phyloP scores from a whole-genome alignment of 1,140 invertebrate genomes.

The Ooceraea biroi region DNA sequence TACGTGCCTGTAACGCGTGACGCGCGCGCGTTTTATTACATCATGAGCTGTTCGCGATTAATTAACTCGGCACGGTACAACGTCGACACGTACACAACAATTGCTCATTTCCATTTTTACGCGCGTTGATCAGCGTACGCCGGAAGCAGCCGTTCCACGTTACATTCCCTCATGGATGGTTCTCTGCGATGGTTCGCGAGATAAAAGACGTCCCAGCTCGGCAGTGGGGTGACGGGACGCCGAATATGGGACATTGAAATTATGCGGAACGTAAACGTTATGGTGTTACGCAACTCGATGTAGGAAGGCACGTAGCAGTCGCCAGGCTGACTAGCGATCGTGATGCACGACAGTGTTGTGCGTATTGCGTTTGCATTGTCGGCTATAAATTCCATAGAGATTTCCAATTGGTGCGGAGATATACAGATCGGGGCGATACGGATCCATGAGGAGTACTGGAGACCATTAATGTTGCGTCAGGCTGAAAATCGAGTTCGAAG shows the following conservation, averaged over 20 bases:
- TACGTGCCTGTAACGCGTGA: background rate
- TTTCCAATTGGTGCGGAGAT: conserved; percentile 39
- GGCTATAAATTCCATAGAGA: conserved; percentile 40
- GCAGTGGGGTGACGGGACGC: conserved; percentile 7
- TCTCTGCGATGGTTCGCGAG: background rate
- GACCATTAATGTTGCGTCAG: conserved; percentile 21
- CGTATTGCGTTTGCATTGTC: conserved; percentile 27
- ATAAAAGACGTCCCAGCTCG: conserved; percentile 30
- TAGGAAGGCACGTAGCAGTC: conserved; percentile 61
- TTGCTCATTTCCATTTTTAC: conserved; percentile 59
- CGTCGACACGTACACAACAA: conserved; percentile 33
- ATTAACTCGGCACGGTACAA: conserved; percentile 34
- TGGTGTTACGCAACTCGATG: conserved; percentile 68
- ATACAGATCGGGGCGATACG: conserved; percentile 43
- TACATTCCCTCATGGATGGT: conserved; percentile 1
- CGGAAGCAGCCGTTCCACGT: conserved; percentile 19
- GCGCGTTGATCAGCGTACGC: background rate
- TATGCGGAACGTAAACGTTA: conserved; percentile 72
- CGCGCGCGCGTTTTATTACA: conserved; percentile 16
- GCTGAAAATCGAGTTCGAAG: background rate
- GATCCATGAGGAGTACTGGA: conserved; percentile 34
- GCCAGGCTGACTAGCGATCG: conserved; percentile 60
- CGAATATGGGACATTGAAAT: conserved; percentile 74
- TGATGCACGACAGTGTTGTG: conserved; percentile 15
- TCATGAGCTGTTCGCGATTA: conserved; percentile 31